Percentiles rank a stretch among this genome's conserved stretches.
These are phyloP conservation scores for Philopedon plagiatum DNA, from an alignment of 2,888 invertebrate genomes.

Conservation along the genomic window DNA sequence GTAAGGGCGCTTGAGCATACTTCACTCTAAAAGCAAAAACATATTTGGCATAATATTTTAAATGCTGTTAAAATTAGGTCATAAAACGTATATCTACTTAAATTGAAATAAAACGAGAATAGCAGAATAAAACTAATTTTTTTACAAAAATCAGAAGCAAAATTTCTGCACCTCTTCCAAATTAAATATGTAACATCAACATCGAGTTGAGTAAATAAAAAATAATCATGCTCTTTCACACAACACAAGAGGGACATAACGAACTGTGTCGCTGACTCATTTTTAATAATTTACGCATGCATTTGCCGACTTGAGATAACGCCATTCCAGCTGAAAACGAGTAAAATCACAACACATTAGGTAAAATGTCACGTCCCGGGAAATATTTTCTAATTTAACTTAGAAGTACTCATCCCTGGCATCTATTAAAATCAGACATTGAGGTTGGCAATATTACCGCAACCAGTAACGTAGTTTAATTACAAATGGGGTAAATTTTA, in stretches of 20 bases:
- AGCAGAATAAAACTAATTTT: too few relatives aligned
- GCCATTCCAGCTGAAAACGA: neutral
- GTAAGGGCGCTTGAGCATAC: slow-evolving; percentile 92
- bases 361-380: slow-evolving; percentile 40
- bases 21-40: slow-evolving; percentile 82
- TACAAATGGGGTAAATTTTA: too few relatives aligned
- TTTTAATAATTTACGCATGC: slow-evolving; percentile 3
- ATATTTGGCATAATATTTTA: neutral
- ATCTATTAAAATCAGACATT: slow-evolving; percentile 40
- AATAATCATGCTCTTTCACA: neutral
- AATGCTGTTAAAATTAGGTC: neutral
- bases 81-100: too few relatives aligned
- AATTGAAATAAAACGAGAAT: too few relatives aligned
- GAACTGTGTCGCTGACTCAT: neutral
- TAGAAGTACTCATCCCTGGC: slow-evolving; percentile 38
- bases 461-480: slow-evolving; percentile 6
- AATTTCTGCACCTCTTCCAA: too few relatives aligned
- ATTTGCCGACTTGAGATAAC: neutral
- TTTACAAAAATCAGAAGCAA: too few relatives aligned
- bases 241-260: neutral
- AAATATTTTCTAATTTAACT: slow-evolving; percentile 51
- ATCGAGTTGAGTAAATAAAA: neutral
- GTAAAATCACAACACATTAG: slow-evolving; percentile 29
- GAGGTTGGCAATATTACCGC: slow-evolving; percentile 6
- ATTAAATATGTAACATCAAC: too few relatives aligned